Conservation (phyloP, 1,140 invertebrate genomes). For the Macrostomum lignano region DNA sequence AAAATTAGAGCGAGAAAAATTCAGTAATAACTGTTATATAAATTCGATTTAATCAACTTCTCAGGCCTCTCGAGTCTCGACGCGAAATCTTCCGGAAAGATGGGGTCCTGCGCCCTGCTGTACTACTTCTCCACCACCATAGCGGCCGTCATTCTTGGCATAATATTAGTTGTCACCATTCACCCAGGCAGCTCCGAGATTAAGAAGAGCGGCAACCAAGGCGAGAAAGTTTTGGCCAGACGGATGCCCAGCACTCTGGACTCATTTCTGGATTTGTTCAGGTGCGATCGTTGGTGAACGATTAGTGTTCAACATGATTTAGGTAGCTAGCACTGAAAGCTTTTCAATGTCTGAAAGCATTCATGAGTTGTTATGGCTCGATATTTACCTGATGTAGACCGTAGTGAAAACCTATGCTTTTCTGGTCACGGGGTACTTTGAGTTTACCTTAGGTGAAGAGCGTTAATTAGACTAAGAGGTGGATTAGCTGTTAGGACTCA, state of each 20-base stretch:
- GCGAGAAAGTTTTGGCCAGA: too few species aligned
- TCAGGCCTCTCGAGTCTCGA: conserved; percentile 21
- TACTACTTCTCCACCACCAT: conserved; percentile 31
- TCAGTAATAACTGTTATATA: too few species aligned
- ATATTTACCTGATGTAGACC: too few species aligned
- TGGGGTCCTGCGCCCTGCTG: conserved; percentile 26
- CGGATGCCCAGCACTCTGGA: too few species aligned
- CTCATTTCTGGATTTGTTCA: conserved; percentile 63
- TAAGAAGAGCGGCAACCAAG: conserved; percentile 5
- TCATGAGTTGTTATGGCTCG: too few species aligned
- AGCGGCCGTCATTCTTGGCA: conserved; percentile 29
- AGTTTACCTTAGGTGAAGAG: too few species aligned
- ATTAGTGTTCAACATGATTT: conserved; percentile 2
- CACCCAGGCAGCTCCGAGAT: conserved; percentile 29
- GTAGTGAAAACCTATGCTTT: too few species aligned
- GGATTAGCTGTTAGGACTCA: too few species aligned
- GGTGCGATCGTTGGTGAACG: conserved; percentile 33
- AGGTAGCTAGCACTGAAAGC: too few species aligned
- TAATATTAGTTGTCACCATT: conserved; percentile 27
- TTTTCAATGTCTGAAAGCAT: conserved; percentile 4
- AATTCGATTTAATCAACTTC: conserved; percentile 6
- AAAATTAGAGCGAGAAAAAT: too few species aligned
- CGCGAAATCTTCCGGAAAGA: conserved; percentile 21
- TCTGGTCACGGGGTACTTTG: too few species aligned
- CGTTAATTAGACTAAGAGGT: too few species aligned